Conservation (phyloP, 2,888 invertebrate genomes). For the Opisthograptis luteolata region DNA sequence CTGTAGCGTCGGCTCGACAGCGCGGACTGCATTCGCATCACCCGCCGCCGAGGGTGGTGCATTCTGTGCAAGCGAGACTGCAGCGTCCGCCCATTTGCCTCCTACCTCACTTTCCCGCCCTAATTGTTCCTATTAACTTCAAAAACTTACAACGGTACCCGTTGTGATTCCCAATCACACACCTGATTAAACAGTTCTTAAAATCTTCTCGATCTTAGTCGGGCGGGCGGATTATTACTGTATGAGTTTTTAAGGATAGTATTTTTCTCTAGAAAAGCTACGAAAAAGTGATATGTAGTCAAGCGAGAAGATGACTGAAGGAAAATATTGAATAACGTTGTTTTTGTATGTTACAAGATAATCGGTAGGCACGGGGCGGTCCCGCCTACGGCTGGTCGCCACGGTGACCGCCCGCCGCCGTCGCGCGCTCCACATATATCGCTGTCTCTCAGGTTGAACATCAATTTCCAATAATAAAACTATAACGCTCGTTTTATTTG, state of each 20-base stretch:
- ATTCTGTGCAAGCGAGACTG: conserved; percentile 82
- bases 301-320: conserved; percentile 23
- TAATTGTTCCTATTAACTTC: conserved; percentile 64
- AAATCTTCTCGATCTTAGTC: conserved; percentile 30
- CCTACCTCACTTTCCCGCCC: conserved; percentile 83
- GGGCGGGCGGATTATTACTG: conserved; percentile 16
- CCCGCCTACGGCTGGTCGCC: conserved; percentile 65
- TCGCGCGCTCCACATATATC: conserved; percentile 51
- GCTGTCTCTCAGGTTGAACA: conserved; percentile 22
- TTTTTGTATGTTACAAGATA: conserved; percentile 44
- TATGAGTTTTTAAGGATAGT: conserved; percentile 3
- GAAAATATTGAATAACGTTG: conserved; percentile 18
- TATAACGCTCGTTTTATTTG: background rate
- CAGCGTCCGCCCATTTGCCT: conserved; percentile 78
- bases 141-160: conserved; percentile 55
- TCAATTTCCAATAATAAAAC: background rate
- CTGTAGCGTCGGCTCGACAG: conserved; percentile 65
- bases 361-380: conserved; percentile 47
- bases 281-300: conserved; percentile 15
- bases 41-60: conserved; percentile 75
- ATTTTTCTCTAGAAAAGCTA: background rate
- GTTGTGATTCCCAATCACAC: conserved; percentile 43
- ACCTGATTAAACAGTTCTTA: conserved; percentile 41
- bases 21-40: conserved; percentile 74
- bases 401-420: conserved; percentile 64